Base-by-base conservation (phyloP, 2,113 vertebrate species). In the Gymnobelideus leadbeateri region DNA sequence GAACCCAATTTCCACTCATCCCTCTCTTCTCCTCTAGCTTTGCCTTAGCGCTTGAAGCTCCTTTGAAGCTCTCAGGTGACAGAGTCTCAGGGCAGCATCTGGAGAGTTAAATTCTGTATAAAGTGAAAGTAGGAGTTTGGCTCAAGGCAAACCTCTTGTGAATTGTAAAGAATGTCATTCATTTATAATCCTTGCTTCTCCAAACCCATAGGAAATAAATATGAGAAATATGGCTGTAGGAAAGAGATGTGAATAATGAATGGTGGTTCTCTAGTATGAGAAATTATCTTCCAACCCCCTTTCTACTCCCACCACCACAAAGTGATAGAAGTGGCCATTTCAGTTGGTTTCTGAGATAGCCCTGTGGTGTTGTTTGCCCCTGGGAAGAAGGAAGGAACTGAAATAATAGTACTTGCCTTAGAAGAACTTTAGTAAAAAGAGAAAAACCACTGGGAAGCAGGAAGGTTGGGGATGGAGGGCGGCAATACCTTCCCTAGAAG, bases 151-250 rank as follows among this genome's bases (percentile, higher is more conserved):
- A 55, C 96, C 96, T 94, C 97, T 97, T 49, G 54, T 96, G 97
- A 97, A 90, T 77, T 98, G 94, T 97, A 95, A 97, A 96, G 96
- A 96, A 57, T 96, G 95, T 37, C 97, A 98, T 98, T 98, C 97
- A 97, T 97, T 98, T 98, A 97, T 98, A 97, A 97, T 98, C 95
- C 97, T 95, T 91, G 93, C 95, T 98, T 97, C 94, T 96, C 96
- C 89, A 96, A 96, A 97, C 95, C 96, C 95, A 95, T 93, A 98
- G 98, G 98, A 98, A 98, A 98, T 98, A 98, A 98, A 89, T 11
- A 0, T 93, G 93, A 98, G 97, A 97, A 97, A 97, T 96, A 94
- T 26, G 96, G 96, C 77, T 90, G 91, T 89, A 96, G 52, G 89
- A 94, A 2, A 96, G 77, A 96, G 52, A 37, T 91, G 94, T 97